Evolutionary conservation across 2,797 vertebrate species (phyloP).

Genomic region (Acipenser transmontanus): DNA sequence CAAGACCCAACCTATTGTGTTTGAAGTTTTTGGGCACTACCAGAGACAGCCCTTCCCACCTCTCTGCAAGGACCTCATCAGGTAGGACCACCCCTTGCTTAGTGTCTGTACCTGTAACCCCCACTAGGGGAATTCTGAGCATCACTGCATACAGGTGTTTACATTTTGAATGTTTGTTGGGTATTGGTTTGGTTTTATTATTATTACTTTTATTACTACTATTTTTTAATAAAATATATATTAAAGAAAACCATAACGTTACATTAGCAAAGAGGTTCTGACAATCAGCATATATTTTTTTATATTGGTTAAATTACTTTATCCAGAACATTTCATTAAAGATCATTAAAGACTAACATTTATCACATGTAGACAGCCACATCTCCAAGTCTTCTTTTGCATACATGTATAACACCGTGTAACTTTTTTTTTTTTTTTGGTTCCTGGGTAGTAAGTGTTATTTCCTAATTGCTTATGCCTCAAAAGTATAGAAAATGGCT

Average conservation of each 20-base stretch:
- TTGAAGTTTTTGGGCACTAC: constrained; percentile 96
- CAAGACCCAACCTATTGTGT: constrained; percentile 91
- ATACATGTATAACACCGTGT: no score
- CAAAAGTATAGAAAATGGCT: no score
- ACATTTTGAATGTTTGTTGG: background rate
- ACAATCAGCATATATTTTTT: background rate
- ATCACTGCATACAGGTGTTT: background rate
- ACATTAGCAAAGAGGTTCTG: no score
- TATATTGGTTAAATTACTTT: background rate
- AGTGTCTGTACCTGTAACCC: background rate
- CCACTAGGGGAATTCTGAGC: background rate
- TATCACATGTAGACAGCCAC: no score
- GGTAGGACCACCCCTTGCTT: constrained; percentile 48
- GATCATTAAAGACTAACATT: no score
- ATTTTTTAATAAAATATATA: background rate
- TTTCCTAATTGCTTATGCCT: no score
- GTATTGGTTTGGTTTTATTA: background rate
- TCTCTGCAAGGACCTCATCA: constrained; percentile 88
- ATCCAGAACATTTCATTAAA: no score
- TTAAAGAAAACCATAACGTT: no score
- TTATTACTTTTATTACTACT: background rate
- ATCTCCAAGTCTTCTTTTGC: no score
- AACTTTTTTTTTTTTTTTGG: no score
- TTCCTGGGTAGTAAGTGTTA: no score
- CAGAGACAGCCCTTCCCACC: constrained; percentile 90